Percentiles rank a stretch among this genome's conserved stretches.
Evolutionary conservation across 2,797 vertebrate genomes (phyloP).

Genomic region (Acanthornis magna): DNA sequence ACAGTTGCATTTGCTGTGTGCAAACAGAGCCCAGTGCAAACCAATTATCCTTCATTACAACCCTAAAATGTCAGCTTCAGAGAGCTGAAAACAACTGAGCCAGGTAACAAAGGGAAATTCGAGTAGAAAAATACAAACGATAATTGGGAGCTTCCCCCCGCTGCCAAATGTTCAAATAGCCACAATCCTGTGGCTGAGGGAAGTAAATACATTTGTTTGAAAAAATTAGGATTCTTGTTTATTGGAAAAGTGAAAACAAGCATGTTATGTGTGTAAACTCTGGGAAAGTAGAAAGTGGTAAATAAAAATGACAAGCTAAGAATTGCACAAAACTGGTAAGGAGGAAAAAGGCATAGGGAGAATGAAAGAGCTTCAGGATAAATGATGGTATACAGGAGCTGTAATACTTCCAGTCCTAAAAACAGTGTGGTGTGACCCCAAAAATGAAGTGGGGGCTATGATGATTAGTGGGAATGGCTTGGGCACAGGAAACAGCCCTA

Average conservation of each 20-base stretch:
- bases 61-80: neutral
- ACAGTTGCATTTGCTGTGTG: slow-evolving; percentile 27
- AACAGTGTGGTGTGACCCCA: neutral
- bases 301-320: slow-evolving; percentile 9
- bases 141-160: neutral
- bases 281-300: neutral
- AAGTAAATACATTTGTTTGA: neutral
- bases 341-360: neutral
- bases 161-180: neutral
- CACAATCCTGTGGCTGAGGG: neutral
- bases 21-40: slow-evolving; percentile 35
- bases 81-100: slow-evolving; percentile 4
- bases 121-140: neutral
- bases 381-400: neutral
- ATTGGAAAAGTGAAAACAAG: neutral
- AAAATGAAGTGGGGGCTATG: neutral
- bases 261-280: neutral
- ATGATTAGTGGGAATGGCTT: neutral
- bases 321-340: neutral
- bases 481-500: neutral
- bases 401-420: neutral
- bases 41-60: slow-evolving; percentile 41
- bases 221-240: neutral
- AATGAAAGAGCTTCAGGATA: neutral
- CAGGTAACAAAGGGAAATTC: neutral